Evolutionary conservation across 2,888 invertebrate species (phyloP), one percentile per base, ranked within the genome.

Genomic region (Lithophane ornitopus): DNA sequence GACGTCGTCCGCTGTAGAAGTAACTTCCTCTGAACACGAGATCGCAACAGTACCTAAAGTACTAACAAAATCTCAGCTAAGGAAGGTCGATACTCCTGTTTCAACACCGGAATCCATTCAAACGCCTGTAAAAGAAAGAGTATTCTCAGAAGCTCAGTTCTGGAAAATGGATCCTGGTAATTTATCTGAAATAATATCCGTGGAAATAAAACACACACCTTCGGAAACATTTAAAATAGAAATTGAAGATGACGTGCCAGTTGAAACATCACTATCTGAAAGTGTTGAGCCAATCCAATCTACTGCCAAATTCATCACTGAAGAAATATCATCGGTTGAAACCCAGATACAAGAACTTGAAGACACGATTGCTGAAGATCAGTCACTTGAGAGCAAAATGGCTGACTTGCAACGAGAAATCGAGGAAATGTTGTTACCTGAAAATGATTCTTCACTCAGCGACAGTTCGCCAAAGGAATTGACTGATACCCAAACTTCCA

Each of bases 391-490:
- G 88, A 93, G 92, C 86, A 95, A 96, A 93, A 96, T 96, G 94
- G 96, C 96, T 63, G 96, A 95, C 82, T 91, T 96, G 72, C 96
- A 96, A 90, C 92, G 95, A 87, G 96, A 96, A 93, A 96, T 96
- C 58, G 96, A 96, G 84, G 96, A 96, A 92, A 94, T 96, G 94
- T 85, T 96, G 52, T 85, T 94, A 46, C 96, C 96, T 58, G 96
- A 96, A 93, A 96, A 95, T 87, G 95, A 96, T 84, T 93, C 93
- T 26, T 95, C 95, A 74, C 85, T 85, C n/a, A 94, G 93, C 78
- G 95, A 95, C 65, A 93, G 92, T 41, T 92, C 93, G 39, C 94
- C 94, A 22, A 92, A 91, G 88, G 96, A 95, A 85, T 86, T 94
- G 44, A 90, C 89, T 46, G 93, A 94, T 61, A 90, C 90, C 41